These are phyloP conservation scores for Eucidaris tribuloides DNA, from an alignment of 35 echinoderm and acorn worm genomes.

Conservation along the genomic window DNA sequence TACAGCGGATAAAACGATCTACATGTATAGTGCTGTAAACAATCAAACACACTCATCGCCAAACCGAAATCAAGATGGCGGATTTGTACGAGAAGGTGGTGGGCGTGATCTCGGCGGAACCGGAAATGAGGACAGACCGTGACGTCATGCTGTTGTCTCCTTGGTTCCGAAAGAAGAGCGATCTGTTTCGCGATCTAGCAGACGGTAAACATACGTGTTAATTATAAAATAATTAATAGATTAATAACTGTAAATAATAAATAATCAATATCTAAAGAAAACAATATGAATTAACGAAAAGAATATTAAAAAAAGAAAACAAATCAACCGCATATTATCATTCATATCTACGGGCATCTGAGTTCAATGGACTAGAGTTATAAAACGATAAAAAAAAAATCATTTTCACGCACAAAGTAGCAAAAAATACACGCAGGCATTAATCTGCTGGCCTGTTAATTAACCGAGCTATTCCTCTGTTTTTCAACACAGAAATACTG, in stretches of 20 bases:
- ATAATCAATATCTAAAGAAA: too few species aligned
- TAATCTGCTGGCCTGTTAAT: too few species aligned
- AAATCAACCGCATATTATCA: neutral
- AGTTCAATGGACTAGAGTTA: neutral
- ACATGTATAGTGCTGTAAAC: too few species aligned
- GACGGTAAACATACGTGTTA: too few species aligned
- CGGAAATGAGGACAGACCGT: neutral
- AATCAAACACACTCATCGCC: too few species aligned
- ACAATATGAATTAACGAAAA: too few species aligned
- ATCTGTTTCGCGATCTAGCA: constrained; percentile 30
- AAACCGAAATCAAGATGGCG: constrained; percentile 12
- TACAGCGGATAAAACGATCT: too few species aligned
- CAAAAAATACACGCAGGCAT: neutral
- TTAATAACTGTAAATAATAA: too few species aligned
- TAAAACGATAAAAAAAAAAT: neutral
- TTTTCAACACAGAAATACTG: constrained; percentile 1
- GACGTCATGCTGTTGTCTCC: constrained; percentile 23
- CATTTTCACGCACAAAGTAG: neutral
- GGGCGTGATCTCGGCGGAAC: neutral
- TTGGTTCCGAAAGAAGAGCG: constrained; percentile 51
- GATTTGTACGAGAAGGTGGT: constrained; percentile 26
- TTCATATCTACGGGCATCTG: neutral
- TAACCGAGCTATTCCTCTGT: neutral
- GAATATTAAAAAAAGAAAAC: too few species aligned
- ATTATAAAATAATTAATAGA: too few species aligned